Evolutionary conservation across 2,888 invertebrate genomes (phyloP), one percentile per base, ranked within the genome.

Genomic region (Lacanobia wlatinum): DNA sequence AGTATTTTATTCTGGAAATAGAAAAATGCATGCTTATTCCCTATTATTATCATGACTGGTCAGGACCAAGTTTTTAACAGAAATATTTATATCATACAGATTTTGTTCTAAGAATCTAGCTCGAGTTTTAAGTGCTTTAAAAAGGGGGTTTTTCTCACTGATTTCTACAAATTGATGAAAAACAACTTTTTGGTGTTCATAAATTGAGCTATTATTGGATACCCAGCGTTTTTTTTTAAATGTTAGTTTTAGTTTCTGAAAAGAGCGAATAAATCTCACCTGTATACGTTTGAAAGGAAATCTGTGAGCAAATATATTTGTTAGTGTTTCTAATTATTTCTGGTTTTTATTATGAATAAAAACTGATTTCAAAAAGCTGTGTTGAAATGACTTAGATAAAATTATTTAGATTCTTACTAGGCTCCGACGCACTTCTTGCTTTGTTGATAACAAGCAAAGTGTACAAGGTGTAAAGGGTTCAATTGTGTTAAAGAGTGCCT

Each of bases 1-100:
- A 28, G 28, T 28, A 28, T 28, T 28, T 28, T 4, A 28, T 38
- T 28, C 4, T 28, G 28, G 2, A 28, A 28, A 28, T 28, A 28
- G 4, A 28, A 28, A 28, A 28, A 4, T 7, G 6, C 8, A 40
- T 40, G 6, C 40, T 3, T 28, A 28, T 28, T 28, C 28, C 28
- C 28, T 28, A 40, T 1, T 10, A 40, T 16, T 48, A 16, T 48
- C 18, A 18, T 18, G 5, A 48, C 23, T 23, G 52, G 21, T 2
- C 50, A 23, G 18, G 46, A 6, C 48, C 60, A n/a, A 16, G n/a
- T 67, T 66, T 60, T 50, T 38, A 50, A 50, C 18, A 60, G 8
- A 23, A 21, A 48, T 38, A 48, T 61, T 23, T 61, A 14, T 65
- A 4, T 28, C 12, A 50, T 23, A 14, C n/a, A 14, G 70, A 69